Percentiles rank a stretch among this genome's conserved stretches.
phyloP scores from a whole-genome alignment of 1,140 invertebrate species.

The Drosophila funebris region DNA sequence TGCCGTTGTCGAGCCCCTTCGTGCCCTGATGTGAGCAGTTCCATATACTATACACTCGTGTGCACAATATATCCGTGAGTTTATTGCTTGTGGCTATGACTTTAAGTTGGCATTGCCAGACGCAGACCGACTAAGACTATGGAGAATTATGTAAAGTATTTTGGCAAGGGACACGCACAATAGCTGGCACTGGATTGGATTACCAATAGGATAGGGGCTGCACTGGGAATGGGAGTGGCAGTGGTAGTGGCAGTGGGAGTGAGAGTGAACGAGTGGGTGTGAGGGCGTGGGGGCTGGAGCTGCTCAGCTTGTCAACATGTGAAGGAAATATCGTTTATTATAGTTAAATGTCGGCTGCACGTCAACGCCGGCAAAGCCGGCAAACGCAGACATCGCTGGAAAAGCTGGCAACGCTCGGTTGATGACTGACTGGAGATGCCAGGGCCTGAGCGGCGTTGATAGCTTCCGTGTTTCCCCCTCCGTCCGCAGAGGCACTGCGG shows the following conservation, averaged over 20 bases:
- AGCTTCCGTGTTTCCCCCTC: conserved; percentile 40
- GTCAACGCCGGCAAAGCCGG: conserved; percentile 41
- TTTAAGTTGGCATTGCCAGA: conserved; percentile 12
- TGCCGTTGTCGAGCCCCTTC: no score
- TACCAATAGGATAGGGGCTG: not conserved
- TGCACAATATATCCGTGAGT: conserved; percentile 2
- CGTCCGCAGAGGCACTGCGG: not conserved
- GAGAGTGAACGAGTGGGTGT: not conserved
- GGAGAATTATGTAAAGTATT: conserved; percentile 46
- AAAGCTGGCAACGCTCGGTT: conserved; percentile 8
- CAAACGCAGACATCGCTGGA: no score
- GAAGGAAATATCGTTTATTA: conserved; percentile 73
- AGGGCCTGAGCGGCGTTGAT: conserved; percentile 47
- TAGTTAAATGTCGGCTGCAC: conserved; percentile 70
- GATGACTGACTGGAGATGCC: conserved; percentile 39
- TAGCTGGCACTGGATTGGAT: conserved; percentile 32
- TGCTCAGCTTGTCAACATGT: conserved; percentile 42
- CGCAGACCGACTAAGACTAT: conserved; percentile 26
- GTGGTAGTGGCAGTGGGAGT: not conserved
- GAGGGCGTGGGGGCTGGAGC: not conserved
- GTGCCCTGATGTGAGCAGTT: no score
- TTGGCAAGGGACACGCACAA: conserved; percentile 26
- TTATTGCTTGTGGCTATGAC: conserved; percentile 31
- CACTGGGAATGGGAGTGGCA: not conserved
- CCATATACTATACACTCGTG: not conserved